phyloP scores from a whole-genome alignment of 2,797 vertebrate species.

The Leptatherina wallacei region DNA sequence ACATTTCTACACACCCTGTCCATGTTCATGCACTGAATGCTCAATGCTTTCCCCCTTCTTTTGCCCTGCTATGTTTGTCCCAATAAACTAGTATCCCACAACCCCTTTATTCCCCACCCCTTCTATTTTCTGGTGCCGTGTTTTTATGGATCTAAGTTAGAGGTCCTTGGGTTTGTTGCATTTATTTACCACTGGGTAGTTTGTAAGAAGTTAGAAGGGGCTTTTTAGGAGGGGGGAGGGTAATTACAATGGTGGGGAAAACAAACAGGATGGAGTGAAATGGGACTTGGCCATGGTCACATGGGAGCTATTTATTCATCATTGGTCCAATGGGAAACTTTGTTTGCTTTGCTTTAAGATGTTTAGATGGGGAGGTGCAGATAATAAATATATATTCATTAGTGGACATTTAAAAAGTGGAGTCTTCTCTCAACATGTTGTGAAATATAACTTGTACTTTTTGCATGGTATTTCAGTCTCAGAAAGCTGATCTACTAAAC shows the following conservation, averaged over 20 bases:
- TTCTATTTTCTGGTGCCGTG: constrained; percentile 55
- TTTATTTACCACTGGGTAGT: constrained; percentile 77
- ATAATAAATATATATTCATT: constrained; percentile 65
- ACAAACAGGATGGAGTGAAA: constrained; percentile 78
- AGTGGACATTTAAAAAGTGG: constrained; percentile 14
- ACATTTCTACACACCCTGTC: constrained; percentile 9
- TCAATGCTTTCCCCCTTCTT: constrained; percentile 37
- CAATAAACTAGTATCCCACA: constrained; percentile 65
- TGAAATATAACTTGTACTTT: constrained; percentile 21
- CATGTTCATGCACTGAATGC: constrained; percentile 44
- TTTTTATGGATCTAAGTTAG: constrained; percentile 79
- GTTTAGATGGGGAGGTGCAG: constrained; percentile 67
- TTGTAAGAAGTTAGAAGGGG: constrained; percentile 43
- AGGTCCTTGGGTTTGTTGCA: constrained; percentile 71
- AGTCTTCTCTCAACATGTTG: constrained; percentile 7
- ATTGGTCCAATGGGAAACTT: constrained; percentile 73
- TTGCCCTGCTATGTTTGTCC: constrained; percentile 60
- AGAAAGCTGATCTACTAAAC: constrained; percentile 49
- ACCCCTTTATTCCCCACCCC: constrained; percentile 45
- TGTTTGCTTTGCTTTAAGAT: constrained; percentile 73
- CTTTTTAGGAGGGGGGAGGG: constrained; percentile 47
- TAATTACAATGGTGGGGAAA: constrained; percentile 83
- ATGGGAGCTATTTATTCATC: constrained; percentile 81
- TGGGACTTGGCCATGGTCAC: constrained; percentile 73
- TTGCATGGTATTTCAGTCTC: constrained; percentile 40